A percentile compares a stretch with the other conserved stretches of the same genome.
Evolutionary conservation across 1,140 invertebrate genomes (phyloP).

Genomic region (Apis dorsata): DNA sequence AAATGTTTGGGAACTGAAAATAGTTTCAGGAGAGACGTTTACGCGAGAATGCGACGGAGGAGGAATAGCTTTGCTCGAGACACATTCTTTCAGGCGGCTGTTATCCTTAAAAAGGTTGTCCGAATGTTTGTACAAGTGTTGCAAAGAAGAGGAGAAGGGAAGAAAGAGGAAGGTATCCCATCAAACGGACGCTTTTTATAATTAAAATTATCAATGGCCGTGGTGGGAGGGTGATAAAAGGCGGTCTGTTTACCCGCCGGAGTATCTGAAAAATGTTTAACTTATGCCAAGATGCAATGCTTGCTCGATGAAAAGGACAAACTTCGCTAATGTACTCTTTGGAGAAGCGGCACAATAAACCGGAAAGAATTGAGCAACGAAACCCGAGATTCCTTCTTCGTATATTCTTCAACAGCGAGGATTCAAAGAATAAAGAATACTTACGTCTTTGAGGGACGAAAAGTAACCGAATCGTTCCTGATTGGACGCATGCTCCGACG

Average conservation of each 20-base stretch:
- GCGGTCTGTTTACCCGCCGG: conserved; percentile 37
- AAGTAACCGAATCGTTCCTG: conserved; percentile 79
- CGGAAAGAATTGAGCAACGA: conserved; percentile 15
- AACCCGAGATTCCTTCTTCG: conserved; percentile 32
- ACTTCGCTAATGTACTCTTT: conserved; percentile 46
- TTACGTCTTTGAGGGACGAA: conserved; percentile 78
- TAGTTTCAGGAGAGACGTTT: background rate
- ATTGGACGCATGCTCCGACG: conserved; percentile 77
- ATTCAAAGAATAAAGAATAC: conserved; percentile 48
- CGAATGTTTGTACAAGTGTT: conserved; percentile 32
- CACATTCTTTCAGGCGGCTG: background rate
- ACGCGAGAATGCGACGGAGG: background rate
- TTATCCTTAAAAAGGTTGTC: conserved; percentile 4
- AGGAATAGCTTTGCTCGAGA: background rate
- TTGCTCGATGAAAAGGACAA: conserved; percentile 48
- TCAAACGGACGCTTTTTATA: conserved; percentile 67
- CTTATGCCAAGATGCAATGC: conserved; percentile 43
- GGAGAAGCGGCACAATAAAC: conserved; percentile 38
- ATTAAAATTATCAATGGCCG: conserved; percentile 73
- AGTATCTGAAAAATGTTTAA: conserved; percentile 51
- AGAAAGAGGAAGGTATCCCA: conserved; percentile 5
- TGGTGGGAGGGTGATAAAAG: conserved; percentile 56
- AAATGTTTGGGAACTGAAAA: background rate
- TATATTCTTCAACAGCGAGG: conserved; percentile 6
- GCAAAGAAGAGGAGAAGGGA: background rate